A percentile compares a stretch with the other conserved stretches of the same genome.
Conservation (phyloP, 2,888 invertebrate species). For the Boloria selene region DNA sequence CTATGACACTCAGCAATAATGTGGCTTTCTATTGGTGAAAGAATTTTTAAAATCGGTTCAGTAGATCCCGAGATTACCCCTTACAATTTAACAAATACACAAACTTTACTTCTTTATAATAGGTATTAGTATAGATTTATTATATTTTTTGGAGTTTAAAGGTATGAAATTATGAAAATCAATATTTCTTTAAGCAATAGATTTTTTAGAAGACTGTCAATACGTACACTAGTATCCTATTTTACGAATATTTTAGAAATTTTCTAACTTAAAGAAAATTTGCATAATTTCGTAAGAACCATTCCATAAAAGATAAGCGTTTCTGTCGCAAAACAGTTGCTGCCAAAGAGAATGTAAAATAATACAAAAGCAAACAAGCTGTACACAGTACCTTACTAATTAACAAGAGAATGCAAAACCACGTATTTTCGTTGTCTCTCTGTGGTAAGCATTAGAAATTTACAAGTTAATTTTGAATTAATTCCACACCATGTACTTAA, state of each 20-base stretch:
- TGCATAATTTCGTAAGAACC: conserved; percentile 16
- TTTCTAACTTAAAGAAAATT: neutral
- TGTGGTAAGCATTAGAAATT: neutral
- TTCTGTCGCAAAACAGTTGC: conserved; percentile 18
- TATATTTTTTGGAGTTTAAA: too few species aligned
- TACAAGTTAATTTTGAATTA: neutral
- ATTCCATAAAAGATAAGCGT: conserved; percentile 11
- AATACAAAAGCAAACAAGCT: conserved; percentile 32
- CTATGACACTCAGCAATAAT: too few species aligned
- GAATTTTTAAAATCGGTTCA: too few species aligned
- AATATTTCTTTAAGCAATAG: too few species aligned
- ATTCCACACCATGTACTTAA: neutral
- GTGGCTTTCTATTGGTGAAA: too few species aligned
- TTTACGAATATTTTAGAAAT: neutral
- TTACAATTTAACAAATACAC: too few species aligned
- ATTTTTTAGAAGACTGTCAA: too few species aligned
- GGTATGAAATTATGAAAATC: too few species aligned
- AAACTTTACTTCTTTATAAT: too few species aligned
- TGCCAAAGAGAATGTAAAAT: too few species aligned
- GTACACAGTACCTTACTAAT: conserved; percentile 13
- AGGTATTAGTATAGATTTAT: too few species aligned
- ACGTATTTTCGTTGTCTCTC: conserved; percentile 15
- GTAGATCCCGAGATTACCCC: too few species aligned
- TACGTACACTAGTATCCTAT: neutral
- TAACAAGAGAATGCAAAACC: conserved; percentile 26